Conservation (phyloP, 2,888 invertebrate genomes). For the Drosophila merina region DNA sequence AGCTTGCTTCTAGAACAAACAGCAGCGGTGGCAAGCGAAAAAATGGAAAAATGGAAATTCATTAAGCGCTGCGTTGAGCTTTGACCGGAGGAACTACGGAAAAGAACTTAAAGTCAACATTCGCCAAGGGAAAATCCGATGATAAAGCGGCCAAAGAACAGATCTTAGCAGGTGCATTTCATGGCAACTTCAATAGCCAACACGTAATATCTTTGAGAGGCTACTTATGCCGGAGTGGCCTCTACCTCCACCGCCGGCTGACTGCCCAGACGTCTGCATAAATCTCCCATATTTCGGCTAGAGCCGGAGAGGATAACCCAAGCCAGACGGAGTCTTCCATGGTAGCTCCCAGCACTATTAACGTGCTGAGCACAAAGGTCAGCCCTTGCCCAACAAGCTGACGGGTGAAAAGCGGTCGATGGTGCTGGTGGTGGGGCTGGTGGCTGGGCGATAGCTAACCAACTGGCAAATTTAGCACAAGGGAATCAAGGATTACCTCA, state of each 20-base stretch:
- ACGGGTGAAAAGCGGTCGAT: slow-evolving; percentile 9
- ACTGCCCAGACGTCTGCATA: slow-evolving; percentile 63
- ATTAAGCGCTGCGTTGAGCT: slow-evolving; percentile 64
- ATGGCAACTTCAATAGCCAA: slow-evolving; percentile 60
- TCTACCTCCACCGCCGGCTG: slow-evolving; percentile 9
- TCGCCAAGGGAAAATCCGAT: slow-evolving; percentile 40
- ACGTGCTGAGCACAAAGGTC: slow-evolving; percentile 35
- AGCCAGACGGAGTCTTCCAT: slow-evolving; percentile 33
- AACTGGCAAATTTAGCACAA: slow-evolving; percentile 63
- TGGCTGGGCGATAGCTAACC: slow-evolving; percentile 52
- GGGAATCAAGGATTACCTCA: slow-evolving; percentile 69
- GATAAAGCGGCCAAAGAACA: slow-evolving; percentile 28
- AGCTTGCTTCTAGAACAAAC: slow-evolving; percentile 36
- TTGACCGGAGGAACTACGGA: slow-evolving; percentile 42
- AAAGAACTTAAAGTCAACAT: slow-evolving; percentile 67
- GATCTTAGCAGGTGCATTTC: slow-evolving; percentile 59
- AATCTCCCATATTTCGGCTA: slow-evolving; percentile 69
- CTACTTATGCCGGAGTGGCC: slow-evolving; percentile 58
- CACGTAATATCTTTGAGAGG: slow-evolving; percentile 70
- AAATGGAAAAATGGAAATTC: slow-evolving; percentile 58
- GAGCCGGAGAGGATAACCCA: slow-evolving; percentile 2
- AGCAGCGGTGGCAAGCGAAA: slow-evolving; percentile 11
- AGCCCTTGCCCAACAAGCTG: slow-evolving; percentile 1
- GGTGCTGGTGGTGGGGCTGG: neutral
- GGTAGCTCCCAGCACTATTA: slow-evolving; percentile 52